Conservation (phyloP, 2,797 vertebrate species). For the Sebastes trivittatus region DNA sequence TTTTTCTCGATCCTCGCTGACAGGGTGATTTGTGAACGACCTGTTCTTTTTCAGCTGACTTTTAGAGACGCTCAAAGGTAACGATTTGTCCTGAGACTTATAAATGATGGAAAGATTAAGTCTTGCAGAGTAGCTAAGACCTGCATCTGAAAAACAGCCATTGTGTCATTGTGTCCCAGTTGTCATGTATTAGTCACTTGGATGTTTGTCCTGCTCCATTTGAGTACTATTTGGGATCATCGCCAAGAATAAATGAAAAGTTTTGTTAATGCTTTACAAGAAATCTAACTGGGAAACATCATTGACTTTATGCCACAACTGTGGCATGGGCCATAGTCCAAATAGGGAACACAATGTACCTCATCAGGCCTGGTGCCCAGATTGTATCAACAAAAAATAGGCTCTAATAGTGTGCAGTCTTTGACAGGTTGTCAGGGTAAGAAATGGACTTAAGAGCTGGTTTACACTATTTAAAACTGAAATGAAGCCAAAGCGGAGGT, state of each 20-base stretch:
- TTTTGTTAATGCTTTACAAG: background rate
- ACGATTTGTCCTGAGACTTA: conserved; percentile 4
- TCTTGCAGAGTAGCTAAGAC: conserved; percentile 5
- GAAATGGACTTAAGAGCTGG: background rate
- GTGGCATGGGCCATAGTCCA: conserved; percentile 5
- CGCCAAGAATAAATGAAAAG: background rate
- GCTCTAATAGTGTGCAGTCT: background rate
- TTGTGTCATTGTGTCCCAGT: background rate
- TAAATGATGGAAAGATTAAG: conserved; percentile 13
- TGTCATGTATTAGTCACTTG: background rate
- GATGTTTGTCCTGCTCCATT: background rate
- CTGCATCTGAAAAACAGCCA: background rate
- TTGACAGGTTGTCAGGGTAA: background rate
- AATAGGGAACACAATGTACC: conserved; percentile 9
- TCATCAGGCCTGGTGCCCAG: conserved; percentile 18
- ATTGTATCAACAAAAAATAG: background rate
- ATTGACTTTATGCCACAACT: conserved; percentile 10
- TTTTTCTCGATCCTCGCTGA: conserved; percentile 9
- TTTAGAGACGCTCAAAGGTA: conserved; percentile 4
- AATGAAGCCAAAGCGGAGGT: accelerated
- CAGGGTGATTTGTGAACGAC: conserved; percentile 26
- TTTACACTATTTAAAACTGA: background rate
- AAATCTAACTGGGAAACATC: background rate
- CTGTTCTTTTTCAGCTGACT: conserved; percentile 19
- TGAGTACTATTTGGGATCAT: background rate